Conservation (phyloP, 2,797 vertebrate genomes). For the Enteromius paludinosus region DNA sequence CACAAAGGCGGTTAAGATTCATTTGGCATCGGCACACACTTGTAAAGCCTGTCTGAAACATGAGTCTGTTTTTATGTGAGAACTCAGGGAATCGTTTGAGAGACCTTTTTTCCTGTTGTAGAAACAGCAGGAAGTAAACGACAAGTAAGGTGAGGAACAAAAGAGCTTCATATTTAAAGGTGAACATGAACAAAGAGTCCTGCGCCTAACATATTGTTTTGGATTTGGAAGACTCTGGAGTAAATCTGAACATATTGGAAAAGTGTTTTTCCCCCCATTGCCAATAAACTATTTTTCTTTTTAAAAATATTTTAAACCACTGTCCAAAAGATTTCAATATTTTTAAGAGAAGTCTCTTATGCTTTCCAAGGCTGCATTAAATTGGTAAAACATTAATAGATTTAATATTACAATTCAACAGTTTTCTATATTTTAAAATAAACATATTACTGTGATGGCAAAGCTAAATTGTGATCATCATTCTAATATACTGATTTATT, state of each 20-base stretch:
- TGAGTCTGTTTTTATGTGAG: conserved; percentile 49
- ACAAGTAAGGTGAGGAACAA: conserved; percentile 7
- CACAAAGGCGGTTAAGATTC: conserved; percentile 72
- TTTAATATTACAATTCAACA: background rate
- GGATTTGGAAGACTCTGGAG: background rate
- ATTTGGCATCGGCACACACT: conserved; percentile 74
- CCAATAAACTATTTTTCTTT: background rate
- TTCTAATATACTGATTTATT: background rate
- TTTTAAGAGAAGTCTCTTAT: background rate
- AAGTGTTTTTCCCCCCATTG: background rate
- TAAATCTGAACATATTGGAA: background rate
- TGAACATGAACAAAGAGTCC: background rate
- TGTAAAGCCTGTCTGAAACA: conserved; percentile 72
- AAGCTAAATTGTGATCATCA: background rate
- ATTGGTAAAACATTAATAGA: background rate
- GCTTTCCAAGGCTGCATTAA: background rate
- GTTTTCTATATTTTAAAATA: background rate
- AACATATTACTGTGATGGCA: background rate
- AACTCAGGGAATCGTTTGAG: conserved; percentile 38
- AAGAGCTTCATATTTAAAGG: conserved; percentile 10
- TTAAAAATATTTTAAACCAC: background rate
- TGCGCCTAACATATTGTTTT: background rate
- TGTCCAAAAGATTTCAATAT: background rate
- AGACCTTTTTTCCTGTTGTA: conserved; percentile 31
- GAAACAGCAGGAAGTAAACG: conserved; percentile 33